These are phyloP conservation scores for Microcaecilia unicolor DNA, from an alignment of 2,797 vertebrate species.

Conservation along the genomic window DNA sequence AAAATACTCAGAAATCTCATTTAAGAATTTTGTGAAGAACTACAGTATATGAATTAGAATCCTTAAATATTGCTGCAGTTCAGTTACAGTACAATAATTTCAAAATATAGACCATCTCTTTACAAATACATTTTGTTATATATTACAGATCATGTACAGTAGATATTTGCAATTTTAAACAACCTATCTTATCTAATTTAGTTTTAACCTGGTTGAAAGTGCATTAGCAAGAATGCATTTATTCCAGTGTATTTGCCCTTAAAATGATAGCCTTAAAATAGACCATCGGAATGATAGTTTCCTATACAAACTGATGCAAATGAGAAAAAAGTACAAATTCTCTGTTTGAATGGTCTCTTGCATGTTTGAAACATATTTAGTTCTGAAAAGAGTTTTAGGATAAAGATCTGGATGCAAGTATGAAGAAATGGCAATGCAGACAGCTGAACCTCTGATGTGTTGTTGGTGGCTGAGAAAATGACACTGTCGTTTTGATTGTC, in stretches of 20 bases:
- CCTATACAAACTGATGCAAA: slow-evolving; percentile 80
- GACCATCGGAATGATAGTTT: slow-evolving; percentile 60
- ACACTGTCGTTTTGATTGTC: slow-evolving; percentile 77
- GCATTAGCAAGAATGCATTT: slow-evolving; percentile 68
- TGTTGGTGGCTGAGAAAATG: slow-evolving; percentile 79
- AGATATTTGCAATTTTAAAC: slow-evolving; percentile 77
- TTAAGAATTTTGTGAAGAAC: slow-evolving; percentile 64
- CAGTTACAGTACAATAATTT: slow-evolving; percentile 90
- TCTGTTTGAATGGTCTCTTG: slow-evolving; percentile 28
- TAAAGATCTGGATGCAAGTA: slow-evolving; percentile 38
- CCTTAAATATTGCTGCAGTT: slow-evolving; percentile 93
- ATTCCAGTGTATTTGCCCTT: slow-evolving; percentile 78
- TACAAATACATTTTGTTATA: slow-evolving; percentile 89
- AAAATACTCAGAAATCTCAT: too few species aligned
- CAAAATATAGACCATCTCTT: slow-evolving; percentile 99
- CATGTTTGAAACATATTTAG: slow-evolving; percentile 30
- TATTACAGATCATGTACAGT: slow-evolving; percentile 94
- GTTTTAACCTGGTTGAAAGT: slow-evolving; percentile 88
- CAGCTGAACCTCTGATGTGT: slow-evolving; percentile 80
- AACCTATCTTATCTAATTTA: slow-evolving; percentile 74
- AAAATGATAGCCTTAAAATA: slow-evolving; percentile 53
- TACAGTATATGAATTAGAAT: slow-evolving; percentile 76
- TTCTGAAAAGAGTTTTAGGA: slow-evolving; percentile 33
- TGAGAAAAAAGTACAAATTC: too few species aligned
- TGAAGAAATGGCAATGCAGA: slow-evolving; percentile 65